Evolutionary conservation across 2,888 invertebrate species (phyloP).

Genomic region (Blera fallax): DNA sequence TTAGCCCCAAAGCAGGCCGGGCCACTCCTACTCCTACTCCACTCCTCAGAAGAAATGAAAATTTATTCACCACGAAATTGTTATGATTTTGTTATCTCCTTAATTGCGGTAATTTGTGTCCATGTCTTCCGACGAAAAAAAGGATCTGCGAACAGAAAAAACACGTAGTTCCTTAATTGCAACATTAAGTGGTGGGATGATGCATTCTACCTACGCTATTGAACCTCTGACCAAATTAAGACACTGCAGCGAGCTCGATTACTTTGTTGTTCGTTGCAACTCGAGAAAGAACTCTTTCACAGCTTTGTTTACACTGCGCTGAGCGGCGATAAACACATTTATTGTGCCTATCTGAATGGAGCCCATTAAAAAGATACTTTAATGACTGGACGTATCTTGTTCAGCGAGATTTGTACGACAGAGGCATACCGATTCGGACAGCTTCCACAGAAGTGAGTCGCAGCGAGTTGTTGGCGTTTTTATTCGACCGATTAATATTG

Average conservation of each 20-base stretch:
- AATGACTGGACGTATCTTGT: slow-evolving; percentile 54
- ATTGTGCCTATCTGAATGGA: slow-evolving; percentile 50
- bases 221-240: slow-evolving; percentile 6
- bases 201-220: slow-evolving; percentile 15
- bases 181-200: slow-evolving; percentile 37
- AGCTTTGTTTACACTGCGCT: slow-evolving; percentile 42
- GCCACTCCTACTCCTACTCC: slow-evolving; percentile 55
- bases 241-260: neutral
- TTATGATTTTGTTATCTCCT: slow-evolving; percentile 72
- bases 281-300: neutral
- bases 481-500: slow-evolving; percentile 34
- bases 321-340: neutral
- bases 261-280: neutral
- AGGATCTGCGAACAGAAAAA: neutral
- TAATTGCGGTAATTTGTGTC: slow-evolving; percentile 71
- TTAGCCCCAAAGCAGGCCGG: neutral
- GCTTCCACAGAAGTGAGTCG: slow-evolving; percentile 51
- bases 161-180: slow-evolving; percentile 43
- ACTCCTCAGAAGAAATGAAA: slow-evolving; percentile 43
- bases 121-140: slow-evolving; percentile 47
- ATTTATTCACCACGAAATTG: slow-evolving; percentile 70
- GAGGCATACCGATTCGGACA: neutral
- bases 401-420: neutral
- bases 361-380: slow-evolving; percentile 57
- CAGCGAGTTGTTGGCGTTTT: slow-evolving; percentile 1